Percentiles rank a stretch among this genome's conserved stretches.
Evolutionary conservation across 1,140 invertebrate species (phyloP).

Genomic region (Drosophila lacertosa): DNA sequence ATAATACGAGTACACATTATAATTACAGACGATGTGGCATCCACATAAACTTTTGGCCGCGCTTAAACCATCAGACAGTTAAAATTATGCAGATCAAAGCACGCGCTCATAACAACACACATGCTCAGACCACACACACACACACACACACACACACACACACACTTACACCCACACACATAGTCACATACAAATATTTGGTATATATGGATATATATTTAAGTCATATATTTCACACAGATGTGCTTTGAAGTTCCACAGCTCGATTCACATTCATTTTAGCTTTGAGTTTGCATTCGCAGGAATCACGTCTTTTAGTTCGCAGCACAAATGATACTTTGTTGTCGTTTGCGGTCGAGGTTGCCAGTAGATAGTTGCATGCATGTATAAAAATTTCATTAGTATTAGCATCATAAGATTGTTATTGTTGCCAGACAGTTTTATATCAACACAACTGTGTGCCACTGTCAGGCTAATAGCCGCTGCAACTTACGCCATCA

Average conservation of each 20-base stretch:
- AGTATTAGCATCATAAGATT: constrained; percentile 59
- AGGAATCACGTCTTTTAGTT: constrained; percentile 73
- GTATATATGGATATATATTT: constrained; percentile 15
- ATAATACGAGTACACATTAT: constrained; percentile 68
- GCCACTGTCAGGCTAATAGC: constrained; percentile 30
- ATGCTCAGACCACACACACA: constrained; percentile 4
- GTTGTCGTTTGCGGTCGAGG: constrained; percentile 41
- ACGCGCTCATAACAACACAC: not conserved
- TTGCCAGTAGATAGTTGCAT: constrained; percentile 30
- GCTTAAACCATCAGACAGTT: constrained; percentile 48
- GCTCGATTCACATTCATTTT: constrained; percentile 38
- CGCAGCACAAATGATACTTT: constrained; percentile 78
- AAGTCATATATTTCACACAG: constrained; percentile 30
- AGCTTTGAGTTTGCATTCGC: constrained; percentile 77
- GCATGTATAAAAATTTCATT: constrained; percentile 58
- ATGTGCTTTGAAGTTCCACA: constrained; percentile 72
- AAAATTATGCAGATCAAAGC: constrained; percentile 67
- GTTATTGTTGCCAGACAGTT: constrained; percentile 68
- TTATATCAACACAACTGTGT: constrained; percentile 30
- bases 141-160: constrained; percentile 27
- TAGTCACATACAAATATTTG: constrained; percentile 5
- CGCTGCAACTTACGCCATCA: constrained; percentile 65
- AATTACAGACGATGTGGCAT: constrained; percentile 63
- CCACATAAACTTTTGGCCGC: constrained; percentile 57
- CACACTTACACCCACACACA: constrained; percentile 25